Evolutionary conservation across 2,113 vertebrate species (phyloP), one percentile per base, ranked within the genome.

Genomic region (Siphamia tubifer): DNA sequence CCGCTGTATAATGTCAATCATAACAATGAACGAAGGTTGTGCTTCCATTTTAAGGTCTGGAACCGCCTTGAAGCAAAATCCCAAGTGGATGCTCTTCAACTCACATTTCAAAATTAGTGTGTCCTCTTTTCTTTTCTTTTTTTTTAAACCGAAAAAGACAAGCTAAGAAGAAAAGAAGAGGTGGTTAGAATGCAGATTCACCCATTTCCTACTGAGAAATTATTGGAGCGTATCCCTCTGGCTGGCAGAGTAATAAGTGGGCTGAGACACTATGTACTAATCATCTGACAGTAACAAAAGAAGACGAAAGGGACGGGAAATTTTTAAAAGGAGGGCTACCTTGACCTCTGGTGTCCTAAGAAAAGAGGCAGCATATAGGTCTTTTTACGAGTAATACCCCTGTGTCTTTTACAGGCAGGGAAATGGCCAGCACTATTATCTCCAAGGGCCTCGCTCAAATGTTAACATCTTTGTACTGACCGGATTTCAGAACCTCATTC

Each of bases 171-270:
- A 58, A 74, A 85, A 72, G 64, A 51, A 68, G 65, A 53, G 70
- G 64, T 83, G 65, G 71, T 82, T 79, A 74, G 68, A 80, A 87
- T 74, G 53, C 68, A 67, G 54, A 84, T 57, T 61, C 52, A 67
- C 61, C 38, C 32, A 45, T 74, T 78, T 81, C 61, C 77, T 71
- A 47, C 76, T 38, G 75, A 80, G 65, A 54, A 84, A 74, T 87
- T 86, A 87, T 65, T 88, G 73, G 84, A 90, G 88, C 86, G 10
- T 86, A 75, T 85, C 81, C 56, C 54, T 68, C 40, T 62, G 52
- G 67, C 77, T 82, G 60, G 51, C 56, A 54, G 56, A 51, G 56
- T 63, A 81, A 71, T 86, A 88, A 87, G 72, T 86, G 77, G 77
- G 54, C 79, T 83, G 79, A 85, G 77, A 86, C 77, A 65, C 71